A percentile compares a stretch with the other conserved stretches of the same genome.
Evolutionary conservation across 2,888 invertebrate genomes (phyloP).

Genomic region (Priocnemis perturbator): DNA sequence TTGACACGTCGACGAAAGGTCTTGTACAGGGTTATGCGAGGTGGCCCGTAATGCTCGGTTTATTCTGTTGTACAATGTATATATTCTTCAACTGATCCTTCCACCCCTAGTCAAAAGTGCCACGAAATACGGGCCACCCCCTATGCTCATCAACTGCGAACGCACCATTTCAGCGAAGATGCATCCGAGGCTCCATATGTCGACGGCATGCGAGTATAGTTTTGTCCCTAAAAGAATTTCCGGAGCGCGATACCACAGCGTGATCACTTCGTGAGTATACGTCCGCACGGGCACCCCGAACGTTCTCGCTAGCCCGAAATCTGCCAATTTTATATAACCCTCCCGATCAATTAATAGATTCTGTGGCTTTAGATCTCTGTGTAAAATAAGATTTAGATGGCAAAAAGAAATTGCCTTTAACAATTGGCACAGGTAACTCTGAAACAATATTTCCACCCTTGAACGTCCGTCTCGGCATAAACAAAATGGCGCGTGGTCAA

Average conservation of each 20-base stretch:
- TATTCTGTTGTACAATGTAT: no score
- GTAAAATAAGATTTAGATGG: constrained; percentile 91
- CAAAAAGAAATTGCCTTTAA: constrained; percentile 92
- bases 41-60: no score
- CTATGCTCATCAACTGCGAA: background rate
- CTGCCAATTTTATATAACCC: constrained; percentile 95
- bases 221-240: constrained; percentile 94
- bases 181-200: constrained; percentile 97
- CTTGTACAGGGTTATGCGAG: no score
- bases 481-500: no score
- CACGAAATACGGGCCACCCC: no score
- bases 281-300: constrained; percentile 94
- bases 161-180: constrained; percentile 96
- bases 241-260: constrained; percentile 98
- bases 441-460: constrained; percentile 30
- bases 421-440: constrained; percentile 90
- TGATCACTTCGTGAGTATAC: constrained; percentile 97
- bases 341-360: constrained; percentile 92
- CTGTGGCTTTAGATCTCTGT: constrained; percentile 96
- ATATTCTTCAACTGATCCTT: no score
- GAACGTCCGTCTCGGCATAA: background rate
- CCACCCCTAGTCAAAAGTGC: no score
- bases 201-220: constrained; percentile 93
- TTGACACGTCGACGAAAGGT: background rate
- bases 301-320: constrained; percentile 96